Base-by-base conservation (phyloP, 2,888 invertebrate species). In the Volucella zonaria region DNA sequence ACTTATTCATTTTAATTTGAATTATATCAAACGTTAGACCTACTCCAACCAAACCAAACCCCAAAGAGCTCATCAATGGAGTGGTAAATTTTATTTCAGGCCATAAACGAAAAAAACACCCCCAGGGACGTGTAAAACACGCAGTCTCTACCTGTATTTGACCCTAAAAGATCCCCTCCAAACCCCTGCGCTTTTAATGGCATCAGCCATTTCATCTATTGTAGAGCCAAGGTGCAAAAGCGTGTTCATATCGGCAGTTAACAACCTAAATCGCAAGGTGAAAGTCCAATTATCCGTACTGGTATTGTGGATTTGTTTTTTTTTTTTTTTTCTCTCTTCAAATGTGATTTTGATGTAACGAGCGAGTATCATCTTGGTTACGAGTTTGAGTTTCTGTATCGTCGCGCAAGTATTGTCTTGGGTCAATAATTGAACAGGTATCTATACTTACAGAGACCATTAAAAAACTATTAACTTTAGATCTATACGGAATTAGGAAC, bases 71-170 rank as follows among this genome's bases (percentile, higher is more conserved):
- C 59, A 3, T 8, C 58, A 12, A 61, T 61, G 8, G 42, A 58
- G 15, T 10, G 58, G 43, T 59, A 42, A 12, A 61, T 61, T 61
- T 61, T 31, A 45, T 47, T 31, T 61, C 8, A 14, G 31, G n/a
- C 6, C 45, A 4, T 61, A 61, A 59, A 61, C 45, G 31, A 23
- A 45, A 61, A 1, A 61, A 61, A 45, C 31, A 61, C 59, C 61
- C 23, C 14, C 3, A 31, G 45, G 45, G 45, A 47, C 31, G 31
- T 10, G 47, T 47, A 61, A 61, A 61, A 18, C 3, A n/a, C 23
- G 23, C 61, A 42, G 2, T 47, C 47, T 15, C 11, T n/a, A 45
- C 18, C n/a, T 61, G 23, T 15, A 31, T 4, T 31, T 31, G 31
- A 31, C 31, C 31, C 31, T 31, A 31, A 31, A 31, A 31, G 6